Percentiles rank a stretch among this genome's conserved stretches.
Evolutionary conservation across 2,113 vertebrate genomes (phyloP).

Genomic region (Carollia perspicillata): DNA sequence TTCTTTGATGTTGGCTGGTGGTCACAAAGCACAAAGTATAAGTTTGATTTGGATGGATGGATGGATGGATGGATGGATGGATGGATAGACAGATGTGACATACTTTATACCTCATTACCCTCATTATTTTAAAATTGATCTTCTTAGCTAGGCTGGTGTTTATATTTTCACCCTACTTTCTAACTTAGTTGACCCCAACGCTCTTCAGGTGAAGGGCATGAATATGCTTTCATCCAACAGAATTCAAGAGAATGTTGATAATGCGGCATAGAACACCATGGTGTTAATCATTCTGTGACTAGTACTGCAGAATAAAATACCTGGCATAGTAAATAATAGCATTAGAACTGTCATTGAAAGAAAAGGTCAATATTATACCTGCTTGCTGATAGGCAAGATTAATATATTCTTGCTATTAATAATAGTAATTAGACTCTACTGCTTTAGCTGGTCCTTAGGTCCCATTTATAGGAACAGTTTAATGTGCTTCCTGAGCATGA

Average conservation of each 20-base stretch:
- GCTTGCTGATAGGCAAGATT: conserved; percentile 54
- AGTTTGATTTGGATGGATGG: background rate
- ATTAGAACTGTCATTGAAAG: conserved; percentile 62
- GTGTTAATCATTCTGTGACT: conserved; percentile 48
- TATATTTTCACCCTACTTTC: background rate
- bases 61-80: background rate
- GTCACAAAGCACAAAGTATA: background rate
- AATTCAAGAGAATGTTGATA: conserved; percentile 27
- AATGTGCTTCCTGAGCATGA: conserved; percentile 66
- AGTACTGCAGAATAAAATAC: conserved; percentile 39
- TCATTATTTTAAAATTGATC: background rate
- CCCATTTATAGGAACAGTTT: conserved; percentile 53
- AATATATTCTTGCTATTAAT: conserved; percentile 68
- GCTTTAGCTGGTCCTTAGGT: conserved; percentile 38
- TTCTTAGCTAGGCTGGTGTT: background rate
- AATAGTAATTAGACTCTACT: conserved; percentile 67
- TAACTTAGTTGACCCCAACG: background rate
- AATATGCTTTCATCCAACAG: background rate
- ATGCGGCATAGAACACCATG: background rate
- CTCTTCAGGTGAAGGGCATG: conserved; percentile 14
- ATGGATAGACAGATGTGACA: background rate
- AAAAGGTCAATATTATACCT: conserved; percentile 70
- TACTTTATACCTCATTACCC: background rate
- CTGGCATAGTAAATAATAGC: conserved; percentile 57
- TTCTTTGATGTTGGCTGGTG: background rate